Evolutionary conservation across 1,140 invertebrate genomes (phyloP), one percentile per base, ranked within the genome.

Genomic region (Ectropis grisescens): DNA sequence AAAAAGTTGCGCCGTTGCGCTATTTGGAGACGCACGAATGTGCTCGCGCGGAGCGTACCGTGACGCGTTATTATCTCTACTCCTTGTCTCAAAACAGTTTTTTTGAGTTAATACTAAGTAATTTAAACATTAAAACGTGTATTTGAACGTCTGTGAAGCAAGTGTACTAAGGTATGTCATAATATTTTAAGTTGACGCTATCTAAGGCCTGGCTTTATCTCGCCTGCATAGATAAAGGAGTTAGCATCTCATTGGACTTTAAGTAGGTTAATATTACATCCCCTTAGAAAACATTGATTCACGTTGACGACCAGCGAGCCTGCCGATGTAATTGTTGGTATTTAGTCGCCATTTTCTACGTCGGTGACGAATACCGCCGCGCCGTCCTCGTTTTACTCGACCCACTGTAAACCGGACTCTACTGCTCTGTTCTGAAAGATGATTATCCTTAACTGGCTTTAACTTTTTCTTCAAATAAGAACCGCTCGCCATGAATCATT

Each of bases 1-100:
- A 72, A 78, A 76, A 80, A 80, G 71, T 76, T 80, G 71, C 71
- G 71, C 75, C 71, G 70, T 68, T 72, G 74, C 74, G 74, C 74
- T 80, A 74, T 74, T 76, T 74, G 69, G 62, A 70, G 62, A 62
- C 71, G 74, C 71, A 80, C 74, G 74, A 69, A 71, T 76, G 64
- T 74, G 55, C 53, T 58, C 58, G 61, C 61, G 41, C 58, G 41
- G 59, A 65, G 61, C 62, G 49, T 66, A 41, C 47, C 46, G 59
- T 64, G 69, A 74, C 65, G 64, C 64, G 58, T 57, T 75, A 61
- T 76, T 76, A 68, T 72, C 58, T 58, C 46, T 58, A 66, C 54
- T 55, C 46, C 37, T 62, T 67, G 58, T 59, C 53, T 64, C 49
- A 47, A 32, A 49, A 58, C 47, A 57, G 61, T 66, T 65, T 66